phyloP scores from a whole-genome alignment of 2,797 vertebrate genomes.

The Spinus olivaceus region DNA sequence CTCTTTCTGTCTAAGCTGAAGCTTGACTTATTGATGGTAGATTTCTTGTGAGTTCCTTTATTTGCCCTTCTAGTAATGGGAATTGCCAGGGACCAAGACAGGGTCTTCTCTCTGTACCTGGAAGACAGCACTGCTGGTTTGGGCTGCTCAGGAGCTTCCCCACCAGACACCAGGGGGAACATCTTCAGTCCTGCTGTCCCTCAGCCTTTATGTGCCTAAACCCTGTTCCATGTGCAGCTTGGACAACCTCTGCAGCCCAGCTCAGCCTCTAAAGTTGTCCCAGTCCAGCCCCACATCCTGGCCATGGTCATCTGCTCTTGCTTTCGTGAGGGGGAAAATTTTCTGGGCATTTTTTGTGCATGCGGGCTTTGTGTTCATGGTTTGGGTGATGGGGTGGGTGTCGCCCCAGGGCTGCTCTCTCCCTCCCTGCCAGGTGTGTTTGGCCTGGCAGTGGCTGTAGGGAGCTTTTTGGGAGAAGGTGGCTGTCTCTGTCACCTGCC shows the following conservation, averaged over 20 bases:
- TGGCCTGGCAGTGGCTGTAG: neutral
- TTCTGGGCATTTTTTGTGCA: fast-evolving
- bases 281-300: neutral
- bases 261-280: neutral
- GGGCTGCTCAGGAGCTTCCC: neutral
- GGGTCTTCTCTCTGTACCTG: neutral
- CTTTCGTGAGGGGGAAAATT: neutral
- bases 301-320: neutral
- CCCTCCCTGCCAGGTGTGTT: neutral
- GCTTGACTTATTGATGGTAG: neutral
- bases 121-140: neutral
- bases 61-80: neutral
- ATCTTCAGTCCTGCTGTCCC: neutral
- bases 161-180: neutral
- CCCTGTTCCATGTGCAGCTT: neutral
- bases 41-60: neutral
- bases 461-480: neutral
- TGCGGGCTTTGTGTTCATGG: fast-evolving
- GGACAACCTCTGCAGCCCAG: neutral
- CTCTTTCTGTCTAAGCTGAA: slow-evolving; percentile 5
- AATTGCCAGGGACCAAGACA: neutral
- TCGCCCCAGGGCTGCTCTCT: fast-evolving
- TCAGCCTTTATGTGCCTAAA: neutral
- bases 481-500: neutral
- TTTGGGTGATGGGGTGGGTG: neutral